Evolutionary conservation across 2,113 vertebrate species (phyloP).

Genomic region (Calidris pygmaea): DNA sequence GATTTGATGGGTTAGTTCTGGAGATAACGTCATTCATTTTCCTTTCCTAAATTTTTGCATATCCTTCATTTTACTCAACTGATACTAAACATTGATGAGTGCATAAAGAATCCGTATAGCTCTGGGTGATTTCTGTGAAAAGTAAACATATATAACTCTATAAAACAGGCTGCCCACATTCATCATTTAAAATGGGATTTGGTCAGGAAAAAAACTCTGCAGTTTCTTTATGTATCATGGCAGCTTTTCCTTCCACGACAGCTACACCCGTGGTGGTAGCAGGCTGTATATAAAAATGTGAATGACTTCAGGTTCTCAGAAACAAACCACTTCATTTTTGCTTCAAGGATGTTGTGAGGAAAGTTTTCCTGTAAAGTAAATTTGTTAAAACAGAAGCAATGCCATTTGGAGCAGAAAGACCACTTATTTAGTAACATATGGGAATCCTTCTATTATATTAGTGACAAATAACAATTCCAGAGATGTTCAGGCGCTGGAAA

Average conservation of each 20-base stretch:
- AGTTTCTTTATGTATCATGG: background rate
- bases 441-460: background rate
- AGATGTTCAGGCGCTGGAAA: background rate
- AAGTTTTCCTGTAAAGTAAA: background rate
- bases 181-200: background rate
- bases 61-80: background rate
- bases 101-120: background rate
- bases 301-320: background rate
- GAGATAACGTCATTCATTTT: background rate
- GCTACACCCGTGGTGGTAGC: background rate
- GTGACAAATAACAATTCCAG: background rate
- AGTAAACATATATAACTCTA: background rate
- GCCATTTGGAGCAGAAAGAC: background rate
- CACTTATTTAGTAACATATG: background rate
- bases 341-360: background rate
- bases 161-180: background rate
- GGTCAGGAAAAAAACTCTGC: background rate
- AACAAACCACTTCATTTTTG: background rate
- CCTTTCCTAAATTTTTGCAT: background rate
- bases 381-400: background rate
- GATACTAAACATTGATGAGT: background rate
- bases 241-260: background rate
- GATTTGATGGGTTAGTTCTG: background rate
- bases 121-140: background rate
- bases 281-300: background rate